A percentile compares a stretch with the other conserved stretches of the same genome.
phyloP scores from a whole-genome alignment of 2,113 vertebrate species.

The Albula glossodonta region DNA sequence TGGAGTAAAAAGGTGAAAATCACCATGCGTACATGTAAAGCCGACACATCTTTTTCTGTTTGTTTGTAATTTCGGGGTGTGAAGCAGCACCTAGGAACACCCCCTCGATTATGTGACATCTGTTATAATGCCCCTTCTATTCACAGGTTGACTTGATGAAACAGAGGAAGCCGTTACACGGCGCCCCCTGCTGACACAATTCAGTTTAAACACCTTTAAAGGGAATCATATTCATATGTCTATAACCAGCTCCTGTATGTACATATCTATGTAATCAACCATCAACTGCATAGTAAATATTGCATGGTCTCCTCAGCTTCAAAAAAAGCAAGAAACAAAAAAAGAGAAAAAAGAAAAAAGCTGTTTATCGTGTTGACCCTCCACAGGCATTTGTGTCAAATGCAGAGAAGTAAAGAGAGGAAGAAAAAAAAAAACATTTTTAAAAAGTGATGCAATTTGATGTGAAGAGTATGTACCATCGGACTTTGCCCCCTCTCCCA shows the following conservation, averaged over 20 bases:
- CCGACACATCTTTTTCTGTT: too few relatives aligned
- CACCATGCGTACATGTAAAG: background rate
- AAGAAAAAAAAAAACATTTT: background rate
- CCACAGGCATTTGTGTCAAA: too few relatives aligned
- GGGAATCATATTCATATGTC: background rate
- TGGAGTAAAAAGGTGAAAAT: background rate
- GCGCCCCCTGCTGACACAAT: background rate
- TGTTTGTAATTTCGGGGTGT: background rate
- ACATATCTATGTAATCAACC: background rate
- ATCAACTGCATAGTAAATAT: conserved; percentile 4
- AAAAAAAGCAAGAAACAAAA: background rate
- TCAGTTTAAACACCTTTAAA: background rate
- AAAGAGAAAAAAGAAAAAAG: background rate
- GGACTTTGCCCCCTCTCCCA: too few relatives aligned
- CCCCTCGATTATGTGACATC: background rate
- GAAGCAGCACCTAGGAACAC: background rate
- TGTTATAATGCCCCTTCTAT: background rate
- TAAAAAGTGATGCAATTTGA: too few relatives aligned
- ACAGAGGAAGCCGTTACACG: background rate
- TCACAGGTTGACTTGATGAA: background rate
- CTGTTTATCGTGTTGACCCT: too few relatives aligned
- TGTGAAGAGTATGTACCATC: too few relatives aligned
- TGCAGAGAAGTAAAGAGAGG: background rate
- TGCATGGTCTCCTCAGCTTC: background rate
- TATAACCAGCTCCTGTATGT: background rate